Evolutionary conservation across 1,140 invertebrate genomes (phyloP), one percentile per base, ranked within the genome.

Genomic region (Helicoverpa zea): DNA sequence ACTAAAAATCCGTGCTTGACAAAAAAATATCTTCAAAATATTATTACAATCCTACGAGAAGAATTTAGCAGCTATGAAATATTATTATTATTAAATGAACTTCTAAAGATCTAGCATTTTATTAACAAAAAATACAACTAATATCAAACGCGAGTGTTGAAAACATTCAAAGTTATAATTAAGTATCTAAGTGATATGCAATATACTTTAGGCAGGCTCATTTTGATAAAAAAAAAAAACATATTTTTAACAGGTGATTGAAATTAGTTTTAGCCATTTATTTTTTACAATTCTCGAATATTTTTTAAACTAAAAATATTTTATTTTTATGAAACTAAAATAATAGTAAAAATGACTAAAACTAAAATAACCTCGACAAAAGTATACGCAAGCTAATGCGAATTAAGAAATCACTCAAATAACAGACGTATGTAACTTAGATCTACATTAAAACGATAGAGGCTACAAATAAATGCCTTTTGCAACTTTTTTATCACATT

Each of bases 171-270:
- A 81, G 80, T 88, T 83, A 90, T 85, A 91, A 90, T 83, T 81
- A 76, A 73, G 59, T 89, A 89, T 86, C 90, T 91, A 92, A 90
- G 83, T 94, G 92, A 94, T 94, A 94, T 94, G 92, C 92, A 92
- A 92, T 91, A 92, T 89, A 91, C 81, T 84, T 89, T 92, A 92
- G 91, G 91, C 91, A 92, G 88, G 92, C 92, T 89, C 81, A 82
- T 88, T 89, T 86, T 83, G 66, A 81, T 82, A 68, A 83, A 87
- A 86, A 80, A 18, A 77, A 85, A 43, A 49, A 14, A 12, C 11
- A 49, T 49, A 14, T 12, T 61, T 29, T 61, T 79, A 29, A 75
- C n/a, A 73, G 29, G 43, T 16, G 29, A 30, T 56, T 18, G 30
- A 73, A 58, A 56, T 56, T 73, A 75, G 56, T 61, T 47, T 61